Base-by-base conservation (phyloP, 2,113 vertebrate genomes). In the Eira barbara region DNA sequence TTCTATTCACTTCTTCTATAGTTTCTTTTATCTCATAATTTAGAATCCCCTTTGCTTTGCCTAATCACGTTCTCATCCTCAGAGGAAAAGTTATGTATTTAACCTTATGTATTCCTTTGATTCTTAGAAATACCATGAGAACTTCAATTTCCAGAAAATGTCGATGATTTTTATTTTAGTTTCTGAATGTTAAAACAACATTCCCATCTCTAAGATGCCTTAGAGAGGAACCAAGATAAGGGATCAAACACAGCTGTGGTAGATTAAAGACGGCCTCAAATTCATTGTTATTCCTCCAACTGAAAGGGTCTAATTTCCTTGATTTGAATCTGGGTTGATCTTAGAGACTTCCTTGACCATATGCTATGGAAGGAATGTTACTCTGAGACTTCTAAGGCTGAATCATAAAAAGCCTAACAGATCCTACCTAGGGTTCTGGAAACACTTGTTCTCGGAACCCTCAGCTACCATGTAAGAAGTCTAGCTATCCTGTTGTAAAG, bases 11-110 rank as follows among this genome's bases (percentile, higher is more conserved):
- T 59, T 81, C 12, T 84, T 96, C 57, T 52, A 15, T 61, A 80
- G 57, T 82, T 95, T 87, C 13, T 89, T 90, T 9, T 31, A 2
- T 18, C 36, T 97, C 69, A 92, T 95, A 90, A 95, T 94, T 93
- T 90, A 76, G 59, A 92, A 69, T 76, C 3, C 4, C 59, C 8
- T 23, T 69, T 92, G 10, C 71, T 91, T 92, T 80, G 23, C 71
- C 65, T 93, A 65, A 85, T 78, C 36, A 29, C 74, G 10, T 57
- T 69, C 9, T 88, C 18, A 87, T 3, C 39, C 34, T 49, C 23
- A 71, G 23, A 82, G 4, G 25, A 95, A 94, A 90, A 17, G 6
- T 74, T 85, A 55, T 63, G 2, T 45, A 80, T 97, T 79, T 85
- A 97, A 89, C 42, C 6, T 92, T 36, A 57, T 71, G 0, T 12